These are phyloP conservation scores for Bufo gargarizans DNA, from an alignment of 2,113 vertebrate species.

Conservation along the genomic window DNA sequence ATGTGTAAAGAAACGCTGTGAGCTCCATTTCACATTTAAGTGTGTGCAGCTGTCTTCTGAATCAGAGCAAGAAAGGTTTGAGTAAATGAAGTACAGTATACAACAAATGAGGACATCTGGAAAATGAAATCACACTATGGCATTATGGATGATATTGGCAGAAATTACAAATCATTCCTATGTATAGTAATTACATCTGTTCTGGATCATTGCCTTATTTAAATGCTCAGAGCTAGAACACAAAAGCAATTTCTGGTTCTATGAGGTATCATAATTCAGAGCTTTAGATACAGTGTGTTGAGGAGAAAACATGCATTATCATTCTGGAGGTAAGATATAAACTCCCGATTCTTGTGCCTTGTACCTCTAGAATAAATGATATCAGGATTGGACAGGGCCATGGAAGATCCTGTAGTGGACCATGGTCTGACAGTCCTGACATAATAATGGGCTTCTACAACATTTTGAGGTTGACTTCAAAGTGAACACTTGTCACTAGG, in stretches of 20 bases:
- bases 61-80: constrained; percentile 13
- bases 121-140: constrained; percentile 49
- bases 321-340: neutral
- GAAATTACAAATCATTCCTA: constrained; percentile 32
- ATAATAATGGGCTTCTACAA: too few relatives aligned
- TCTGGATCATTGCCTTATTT: constrained; percentile 43
- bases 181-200: constrained; percentile 24
- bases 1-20: constrained; percentile 26
- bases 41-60: constrained; percentile 48
- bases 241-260: neutral
- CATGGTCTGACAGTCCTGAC: too few relatives aligned
- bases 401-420: too few relatives aligned
- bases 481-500: too few relatives aligned
- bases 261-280: neutral
- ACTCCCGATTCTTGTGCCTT: neutral
- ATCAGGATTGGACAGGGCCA: too few relatives aligned
- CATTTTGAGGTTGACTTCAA: too few relatives aligned
- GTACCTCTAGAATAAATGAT: too few relatives aligned
- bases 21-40: constrained; percentile 46
- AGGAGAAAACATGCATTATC: neutral
- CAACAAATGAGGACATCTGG: constrained; percentile 48
- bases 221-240: neutral
- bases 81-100: constrained; percentile 8
- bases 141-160: constrained; percentile 34
- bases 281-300: neutral